These are phyloP conservation scores for Agelastica alni DNA, from an alignment of 2,888 invertebrate species.

Conservation along the genomic window DNA sequence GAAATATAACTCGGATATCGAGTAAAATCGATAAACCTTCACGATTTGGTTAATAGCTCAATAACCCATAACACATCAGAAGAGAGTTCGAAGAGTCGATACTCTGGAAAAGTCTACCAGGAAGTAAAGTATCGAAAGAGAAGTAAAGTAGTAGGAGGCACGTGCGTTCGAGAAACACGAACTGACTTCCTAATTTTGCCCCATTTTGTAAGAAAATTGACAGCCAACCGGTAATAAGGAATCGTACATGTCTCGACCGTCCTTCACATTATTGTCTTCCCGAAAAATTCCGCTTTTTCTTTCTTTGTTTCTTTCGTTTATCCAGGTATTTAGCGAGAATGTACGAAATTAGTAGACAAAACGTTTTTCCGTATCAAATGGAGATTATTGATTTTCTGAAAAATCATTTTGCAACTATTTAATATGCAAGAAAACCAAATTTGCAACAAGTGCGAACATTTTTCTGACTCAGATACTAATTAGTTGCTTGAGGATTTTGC, in stretches of 20 bases:
- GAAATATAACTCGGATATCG: neutral
- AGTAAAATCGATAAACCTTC: neutral
- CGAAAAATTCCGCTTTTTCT: neutral
- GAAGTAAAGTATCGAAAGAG: constrained; percentile 17
- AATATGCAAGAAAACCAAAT: no score
- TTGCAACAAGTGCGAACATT: no score
- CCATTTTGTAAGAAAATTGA: constrained; percentile 36
- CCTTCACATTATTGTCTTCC: constrained; percentile 21
- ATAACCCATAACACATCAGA: constrained; percentile 10
- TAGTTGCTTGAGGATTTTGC: no score
- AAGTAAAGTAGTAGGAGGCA: constrained; percentile 24
- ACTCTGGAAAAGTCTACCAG: constrained; percentile 5
- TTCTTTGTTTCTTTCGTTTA: constrained; percentile 7
- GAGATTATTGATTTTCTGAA: no score
- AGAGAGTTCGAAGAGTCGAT: constrained; percentile 9
- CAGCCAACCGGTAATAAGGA: constrained; percentile 37
- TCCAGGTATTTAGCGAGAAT: constrained; percentile 9
- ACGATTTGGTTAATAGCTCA: neutral
- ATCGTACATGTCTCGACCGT: constrained; percentile 28
- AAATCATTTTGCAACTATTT: no score
- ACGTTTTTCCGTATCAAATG: no score
- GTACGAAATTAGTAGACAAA: neutral
- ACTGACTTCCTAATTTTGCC: constrained; percentile 40
- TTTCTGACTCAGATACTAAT: no score
- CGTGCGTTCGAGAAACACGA: constrained; percentile 37